These are phyloP conservation scores for Bellardia pandia DNA, from an alignment of 2,888 invertebrate species.

Conservation along the genomic window DNA sequence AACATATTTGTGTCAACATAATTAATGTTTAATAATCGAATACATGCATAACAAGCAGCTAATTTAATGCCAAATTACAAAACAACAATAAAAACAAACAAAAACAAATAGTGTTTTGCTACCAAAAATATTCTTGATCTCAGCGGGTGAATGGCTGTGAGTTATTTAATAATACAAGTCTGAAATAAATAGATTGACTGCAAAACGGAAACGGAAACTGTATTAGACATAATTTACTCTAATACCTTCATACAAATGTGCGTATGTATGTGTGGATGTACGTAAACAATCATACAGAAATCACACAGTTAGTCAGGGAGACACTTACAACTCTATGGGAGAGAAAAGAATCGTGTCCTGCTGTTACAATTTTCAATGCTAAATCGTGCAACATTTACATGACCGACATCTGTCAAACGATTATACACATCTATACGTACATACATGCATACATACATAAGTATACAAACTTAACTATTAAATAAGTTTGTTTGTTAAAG, in stretches of 20 bases:
- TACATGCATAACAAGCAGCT: slow-evolving; percentile 39
- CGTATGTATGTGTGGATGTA: neutral
- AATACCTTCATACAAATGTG: slow-evolving; percentile 30
- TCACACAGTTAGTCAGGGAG: neutral
- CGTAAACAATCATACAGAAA: neutral
- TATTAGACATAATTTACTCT: slow-evolving; percentile 65
- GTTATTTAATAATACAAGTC: slow-evolving; percentile 33
- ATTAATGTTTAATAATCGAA: slow-evolving; percentile 23
- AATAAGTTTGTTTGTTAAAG: slow-evolving; percentile 6
- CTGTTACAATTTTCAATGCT: slow-evolving; percentile 52
- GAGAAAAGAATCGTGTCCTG: slow-evolving; percentile 62
- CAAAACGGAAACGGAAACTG: slow-evolving; percentile 70
- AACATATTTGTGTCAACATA: neutral
- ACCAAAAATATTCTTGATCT: slow-evolving; percentile 35
- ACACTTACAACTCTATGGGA: slow-evolving; percentile 16
- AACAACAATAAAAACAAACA: slow-evolving; percentile 37
- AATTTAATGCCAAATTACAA: slow-evolving; percentile 63
- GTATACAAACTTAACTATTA: neutral
- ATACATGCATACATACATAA: neutral
- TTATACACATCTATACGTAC: neutral
- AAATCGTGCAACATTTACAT: slow-evolving; percentile 35
- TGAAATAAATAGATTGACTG: slow-evolving; percentile 61
- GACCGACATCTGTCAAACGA: slow-evolving; percentile 67
- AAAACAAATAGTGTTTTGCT: slow-evolving; percentile 5
- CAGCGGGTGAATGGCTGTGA: slow-evolving; percentile 57